Conservation (phyloP, 35 echinoderm and acorn worm genomes). For the Nesometra sesokonis region DNA sequence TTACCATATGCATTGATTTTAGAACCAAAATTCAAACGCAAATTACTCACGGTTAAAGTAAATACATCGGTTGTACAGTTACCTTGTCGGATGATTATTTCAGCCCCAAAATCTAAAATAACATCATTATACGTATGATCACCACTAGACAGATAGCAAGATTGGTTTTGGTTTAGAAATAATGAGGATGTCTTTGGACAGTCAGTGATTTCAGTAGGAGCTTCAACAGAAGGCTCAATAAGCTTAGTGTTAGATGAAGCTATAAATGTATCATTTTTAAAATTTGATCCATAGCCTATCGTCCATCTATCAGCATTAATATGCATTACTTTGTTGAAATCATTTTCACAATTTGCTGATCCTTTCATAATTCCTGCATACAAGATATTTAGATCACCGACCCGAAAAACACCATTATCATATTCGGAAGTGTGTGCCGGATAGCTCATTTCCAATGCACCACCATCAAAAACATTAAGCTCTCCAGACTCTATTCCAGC, state of each 20-base stretch:
- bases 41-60: not conserved
- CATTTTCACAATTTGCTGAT: conserved; percentile 16
- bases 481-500: conserved; percentile 32
- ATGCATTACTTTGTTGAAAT: not conserved
- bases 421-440: conserved; percentile 16
- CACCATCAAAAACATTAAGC: conserved; percentile 25
- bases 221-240: not conserved
- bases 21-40: conserved; percentile 42
- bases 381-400: conserved; percentile 30
- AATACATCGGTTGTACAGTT: not conserved
- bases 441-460: conserved; percentile 40
- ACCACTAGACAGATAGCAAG: conserved; percentile 28
- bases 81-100: conserved; percentile 10
- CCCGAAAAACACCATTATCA: conserved; percentile 7
- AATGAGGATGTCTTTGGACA: not conserved
- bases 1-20: conserved; percentile 32
- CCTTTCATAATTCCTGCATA: conserved; percentile 22
- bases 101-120: conserved; percentile 46
- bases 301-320: not conserved
- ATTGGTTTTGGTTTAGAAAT: conserved; percentile 9
- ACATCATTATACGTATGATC: conserved; percentile 25
- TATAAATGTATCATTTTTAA: not conserved
- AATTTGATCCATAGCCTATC: not conserved
- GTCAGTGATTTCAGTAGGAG: not conserved
- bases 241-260: not conserved